A percentile compares a stretch with the other conserved stretches of the same genome.
Evolutionary conservation across 2,113 vertebrate genomes (phyloP).

Genomic region (Abramis brama): DNA sequence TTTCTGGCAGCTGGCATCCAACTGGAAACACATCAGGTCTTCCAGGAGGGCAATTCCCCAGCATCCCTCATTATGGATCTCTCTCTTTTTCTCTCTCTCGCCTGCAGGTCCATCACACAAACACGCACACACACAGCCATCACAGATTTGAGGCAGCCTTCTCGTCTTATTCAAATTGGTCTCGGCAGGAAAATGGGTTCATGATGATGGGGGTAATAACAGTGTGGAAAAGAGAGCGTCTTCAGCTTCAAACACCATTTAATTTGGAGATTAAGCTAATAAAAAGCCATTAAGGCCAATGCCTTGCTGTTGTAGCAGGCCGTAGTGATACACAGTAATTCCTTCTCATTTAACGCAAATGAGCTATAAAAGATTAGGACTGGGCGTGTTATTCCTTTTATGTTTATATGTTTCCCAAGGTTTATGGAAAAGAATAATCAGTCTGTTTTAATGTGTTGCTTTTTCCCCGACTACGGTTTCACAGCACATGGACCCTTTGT

Average conservation of each 20-base stretch:
- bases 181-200: conserved; percentile 97
- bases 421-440: conserved; percentile 53
- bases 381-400: conserved; percentile 52
- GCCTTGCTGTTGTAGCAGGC: conserved; percentile 79
- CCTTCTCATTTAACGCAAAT: conserved; percentile 90
- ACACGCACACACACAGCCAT: conserved; percentile 60
- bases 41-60: conserved; percentile 94
- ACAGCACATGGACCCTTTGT: conserved; percentile 35
- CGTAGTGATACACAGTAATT: conserved; percentile 89
- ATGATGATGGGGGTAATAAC: conserved; percentile 96
- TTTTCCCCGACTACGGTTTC: not conserved
- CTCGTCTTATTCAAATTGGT: conserved; percentile 96
- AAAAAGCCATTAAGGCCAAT: conserved; percentile 84
- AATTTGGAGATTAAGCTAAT: conserved; percentile 96
- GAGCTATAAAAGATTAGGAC: conserved; percentile 83
- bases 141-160: conserved; percentile 90
- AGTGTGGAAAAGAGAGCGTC: conserved; percentile 71
- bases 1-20: conserved; percentile 97
- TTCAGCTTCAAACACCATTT: conserved; percentile 90
- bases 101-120: conserved; percentile 86
- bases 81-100: conserved; percentile 74
- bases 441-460: conserved; percentile 32
- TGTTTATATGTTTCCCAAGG: conserved; percentile 53
- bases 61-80: conserved; percentile 96
- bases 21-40: conserved; percentile 95